A percentile compares a stretch with the other conserved stretches of the same genome.
These are phyloP conservation scores for Paramormyrops kingsleyae DNA, from an alignment of 2,113 vertebrate species.

Conservation along the genomic window DNA sequence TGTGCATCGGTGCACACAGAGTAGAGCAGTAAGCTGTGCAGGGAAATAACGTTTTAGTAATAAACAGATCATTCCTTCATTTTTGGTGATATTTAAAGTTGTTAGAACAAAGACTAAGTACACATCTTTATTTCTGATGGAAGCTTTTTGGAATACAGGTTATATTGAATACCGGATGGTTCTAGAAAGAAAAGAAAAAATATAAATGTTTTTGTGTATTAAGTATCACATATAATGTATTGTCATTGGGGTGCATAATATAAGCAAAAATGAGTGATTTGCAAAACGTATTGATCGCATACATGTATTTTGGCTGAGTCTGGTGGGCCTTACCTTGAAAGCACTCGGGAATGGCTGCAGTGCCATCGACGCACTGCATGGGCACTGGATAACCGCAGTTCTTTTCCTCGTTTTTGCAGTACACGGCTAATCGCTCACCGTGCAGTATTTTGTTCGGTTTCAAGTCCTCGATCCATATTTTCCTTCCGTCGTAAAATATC, in stretches of 20 bases:
- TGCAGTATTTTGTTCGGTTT: slow-evolving; percentile 72
- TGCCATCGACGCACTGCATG: slow-evolving; percentile 65
- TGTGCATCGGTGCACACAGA: not conserved
- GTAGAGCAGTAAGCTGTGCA: not conserved
- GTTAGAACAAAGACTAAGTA: not conserved
- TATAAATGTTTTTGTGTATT: not conserved
- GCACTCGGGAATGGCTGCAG: slow-evolving; percentile 68
- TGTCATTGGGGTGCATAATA: not conserved
- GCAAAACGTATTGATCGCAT: not conserved
- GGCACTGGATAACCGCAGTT: slow-evolving; percentile 72
- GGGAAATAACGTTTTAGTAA: not conserved
- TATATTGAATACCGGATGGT: not conserved
- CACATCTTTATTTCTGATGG: slow-evolving; percentile 21
- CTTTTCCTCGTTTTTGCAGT: slow-evolving; percentile 72
- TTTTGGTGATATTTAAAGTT: not conserved
- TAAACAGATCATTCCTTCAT: not conserved
- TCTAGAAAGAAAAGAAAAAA: slow-evolving; percentile 6
- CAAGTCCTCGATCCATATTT: slow-evolving; percentile 63
- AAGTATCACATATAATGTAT: not conserved
- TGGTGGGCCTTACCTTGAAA: slow-evolving; percentile 63
- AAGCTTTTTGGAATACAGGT: not conserved
- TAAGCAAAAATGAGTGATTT: not conserved
- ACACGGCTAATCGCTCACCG: slow-evolving; percentile 67
- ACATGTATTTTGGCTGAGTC: not conserved
- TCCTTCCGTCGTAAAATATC: slow-evolving; percentile 66